Percentiles rank a stretch among this genome's conserved stretches.
Conservation (phyloP, 2,797 vertebrate species). For the Carduelis carduelis region DNA sequence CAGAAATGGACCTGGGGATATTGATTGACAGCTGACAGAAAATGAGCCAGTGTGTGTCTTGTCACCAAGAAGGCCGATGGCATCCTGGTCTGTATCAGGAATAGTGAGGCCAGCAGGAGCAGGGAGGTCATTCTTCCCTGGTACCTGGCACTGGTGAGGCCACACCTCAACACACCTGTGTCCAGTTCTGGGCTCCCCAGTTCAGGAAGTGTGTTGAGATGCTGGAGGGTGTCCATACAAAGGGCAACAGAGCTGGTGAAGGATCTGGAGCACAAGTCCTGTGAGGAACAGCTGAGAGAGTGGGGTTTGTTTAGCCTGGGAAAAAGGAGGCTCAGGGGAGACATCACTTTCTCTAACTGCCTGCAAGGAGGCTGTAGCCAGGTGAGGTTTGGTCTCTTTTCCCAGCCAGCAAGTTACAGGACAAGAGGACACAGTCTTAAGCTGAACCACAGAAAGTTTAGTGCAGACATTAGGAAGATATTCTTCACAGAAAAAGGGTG, state of each 20-base stretch:
- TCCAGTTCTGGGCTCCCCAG: fast-evolving
- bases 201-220: not conserved
- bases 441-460: not conserved
- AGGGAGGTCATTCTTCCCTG: not conserved
- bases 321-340: not conserved
- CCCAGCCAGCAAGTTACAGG: not conserved
- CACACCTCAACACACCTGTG: not conserved
- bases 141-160: not conserved
- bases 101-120: not conserved
- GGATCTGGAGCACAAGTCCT: not conserved
- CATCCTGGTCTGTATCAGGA: not conserved
- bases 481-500: not conserved
- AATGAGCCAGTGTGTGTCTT: too few relatives aligned
- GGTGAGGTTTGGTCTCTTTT: not conserved
- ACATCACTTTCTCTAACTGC: not conserved
- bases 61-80: not conserved
- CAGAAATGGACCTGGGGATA: not conserved
- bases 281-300: not conserved
- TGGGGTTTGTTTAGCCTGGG: not conserved
- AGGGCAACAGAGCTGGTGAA: not conserved
- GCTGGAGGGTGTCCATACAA: too few relatives aligned
- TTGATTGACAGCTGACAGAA: not conserved
- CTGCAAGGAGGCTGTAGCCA: not conserved
- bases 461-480: not conserved
- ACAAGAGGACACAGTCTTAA: not conserved